Evolutionary conservation across 2,888 invertebrate genomes (phyloP).

Genomic region (Halocaridina rubra): DNA sequence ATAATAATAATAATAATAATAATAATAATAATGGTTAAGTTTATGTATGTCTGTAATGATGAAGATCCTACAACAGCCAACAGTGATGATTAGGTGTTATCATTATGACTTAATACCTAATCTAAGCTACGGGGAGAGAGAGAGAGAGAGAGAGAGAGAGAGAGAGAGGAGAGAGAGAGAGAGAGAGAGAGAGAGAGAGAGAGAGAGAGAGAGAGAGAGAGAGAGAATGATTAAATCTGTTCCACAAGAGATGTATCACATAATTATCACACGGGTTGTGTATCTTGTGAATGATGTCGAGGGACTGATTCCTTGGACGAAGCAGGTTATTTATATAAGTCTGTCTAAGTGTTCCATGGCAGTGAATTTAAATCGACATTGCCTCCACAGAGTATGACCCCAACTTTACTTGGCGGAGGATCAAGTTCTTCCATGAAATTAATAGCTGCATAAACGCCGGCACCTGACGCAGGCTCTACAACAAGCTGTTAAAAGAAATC

Average conservation of each 20-base stretch:
- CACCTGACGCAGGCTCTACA: slow-evolving; percentile 69
- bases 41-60: no score
- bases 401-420: slow-evolving; percentile 66
- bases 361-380: slow-evolving; percentile 67
- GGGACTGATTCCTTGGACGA: no score
- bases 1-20: no score
- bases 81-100: no score
- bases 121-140: no score
- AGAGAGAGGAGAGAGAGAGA: no score
- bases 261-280: no score
- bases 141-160: no score
- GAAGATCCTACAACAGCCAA: no score
- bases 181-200: slow-evolving; percentile 7
- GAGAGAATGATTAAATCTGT: neutral
- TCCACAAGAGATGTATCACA: neutral
- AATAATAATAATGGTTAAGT: no score
- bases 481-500: neutral
- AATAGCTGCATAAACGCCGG: slow-evolving; percentile 68
- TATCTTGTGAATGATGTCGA: no score
- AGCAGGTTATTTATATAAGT: neutral
- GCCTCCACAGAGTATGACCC: slow-evolving; percentile 69
- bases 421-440: slow-evolving; percentile 67
- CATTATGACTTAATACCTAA: no score
- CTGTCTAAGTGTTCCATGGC: slow-evolving; percentile 5
- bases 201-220: slow-evolving; percentile 16